phyloP scores from a whole-genome alignment of 2,888 invertebrate species.

The Phortica okadai region DNA sequence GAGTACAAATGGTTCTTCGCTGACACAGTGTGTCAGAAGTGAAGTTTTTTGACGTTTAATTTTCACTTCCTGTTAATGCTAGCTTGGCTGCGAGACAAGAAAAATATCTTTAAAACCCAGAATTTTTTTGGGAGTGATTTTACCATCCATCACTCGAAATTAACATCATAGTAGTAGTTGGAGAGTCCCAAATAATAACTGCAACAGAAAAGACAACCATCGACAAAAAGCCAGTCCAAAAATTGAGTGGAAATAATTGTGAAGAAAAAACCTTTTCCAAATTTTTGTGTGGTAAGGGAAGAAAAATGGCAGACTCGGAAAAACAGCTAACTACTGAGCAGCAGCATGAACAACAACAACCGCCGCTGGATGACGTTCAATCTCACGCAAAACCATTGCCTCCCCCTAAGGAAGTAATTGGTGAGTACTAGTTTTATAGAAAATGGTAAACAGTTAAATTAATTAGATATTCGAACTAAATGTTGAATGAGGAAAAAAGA shows the following conservation, averaged over 20 bases:
- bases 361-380: slow-evolving; percentile 63
- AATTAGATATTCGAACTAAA: neutral
- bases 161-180: slow-evolving; percentile 75
- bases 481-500: slow-evolving; percentile 34
- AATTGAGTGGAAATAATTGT: slow-evolving; percentile 48
- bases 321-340: slow-evolving; percentile 78
- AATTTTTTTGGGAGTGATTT: slow-evolving; percentile 84
- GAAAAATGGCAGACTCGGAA: slow-evolving; percentile 94
- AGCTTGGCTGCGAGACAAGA: slow-evolving; percentile 62
- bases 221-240: slow-evolving; percentile 52
- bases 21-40: neutral
- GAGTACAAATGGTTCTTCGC: too few species aligned
- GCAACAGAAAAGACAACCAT: slow-evolving; percentile 57
- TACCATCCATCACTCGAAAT: slow-evolving; percentile 78
- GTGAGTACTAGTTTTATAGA: slow-evolving; percentile 76
- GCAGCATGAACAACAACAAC: slow-evolving; percentile 76
- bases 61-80: slow-evolving; percentile 57
- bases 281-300: slow-evolving; percentile 57
- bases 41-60: neutral
- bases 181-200: slow-evolving; percentile 68
- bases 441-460: neutral
- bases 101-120: slow-evolving; percentile 71
- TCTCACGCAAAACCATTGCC: slow-evolving; percentile 72
- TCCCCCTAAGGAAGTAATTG: slow-evolving; percentile 90
- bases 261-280: slow-evolving; percentile 51